A percentile compares a stretch with the other conserved stretches of the same genome.
phyloP scores from a whole-genome alignment of 2,797 vertebrate species.

The Acrossocheilus wenchowensis region DNA sequence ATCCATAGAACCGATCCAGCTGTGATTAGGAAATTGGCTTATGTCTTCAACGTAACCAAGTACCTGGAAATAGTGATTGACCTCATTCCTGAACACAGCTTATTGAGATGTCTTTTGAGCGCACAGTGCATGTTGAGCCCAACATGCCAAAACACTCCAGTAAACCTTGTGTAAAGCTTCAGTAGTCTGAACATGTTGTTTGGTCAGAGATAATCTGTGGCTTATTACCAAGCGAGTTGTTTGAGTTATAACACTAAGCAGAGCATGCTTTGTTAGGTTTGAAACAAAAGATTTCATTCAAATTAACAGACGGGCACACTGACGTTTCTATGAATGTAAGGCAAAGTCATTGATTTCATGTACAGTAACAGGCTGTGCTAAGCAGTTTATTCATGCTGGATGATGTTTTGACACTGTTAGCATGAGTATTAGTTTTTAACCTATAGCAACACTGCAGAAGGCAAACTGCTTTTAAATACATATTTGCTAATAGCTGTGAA shows the following conservation, averaged over 20 bases:
- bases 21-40: slow-evolving; percentile 29
- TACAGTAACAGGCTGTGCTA: neutral
- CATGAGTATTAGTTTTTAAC: neutral
- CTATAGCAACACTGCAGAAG: neutral
- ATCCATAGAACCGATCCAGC: slow-evolving; percentile 6
- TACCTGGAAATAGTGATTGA: slow-evolving; percentile 27
- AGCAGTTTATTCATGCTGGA: neutral
- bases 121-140: neutral
- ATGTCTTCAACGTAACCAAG: neutral
- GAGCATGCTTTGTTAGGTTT: neutral
- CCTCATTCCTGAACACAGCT: slow-evolving; percentile 4
- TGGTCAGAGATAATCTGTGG: neutral
- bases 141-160: neutral
- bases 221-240: neutral
- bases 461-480: neutral
- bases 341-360: neutral
- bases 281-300: neutral
- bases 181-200: slow-evolving; percentile 14
- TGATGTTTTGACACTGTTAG: neutral
- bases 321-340: neutral
- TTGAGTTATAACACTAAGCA: neutral
- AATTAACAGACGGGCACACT: too few species aligned
- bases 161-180: neutral
- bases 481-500: slow-evolving; percentile 14
- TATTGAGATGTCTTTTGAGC: slow-evolving; percentile 5